Evolutionary conservation across 2,113 vertebrate species (phyloP).

Genomic region (Sardina pilchardus): DNA sequence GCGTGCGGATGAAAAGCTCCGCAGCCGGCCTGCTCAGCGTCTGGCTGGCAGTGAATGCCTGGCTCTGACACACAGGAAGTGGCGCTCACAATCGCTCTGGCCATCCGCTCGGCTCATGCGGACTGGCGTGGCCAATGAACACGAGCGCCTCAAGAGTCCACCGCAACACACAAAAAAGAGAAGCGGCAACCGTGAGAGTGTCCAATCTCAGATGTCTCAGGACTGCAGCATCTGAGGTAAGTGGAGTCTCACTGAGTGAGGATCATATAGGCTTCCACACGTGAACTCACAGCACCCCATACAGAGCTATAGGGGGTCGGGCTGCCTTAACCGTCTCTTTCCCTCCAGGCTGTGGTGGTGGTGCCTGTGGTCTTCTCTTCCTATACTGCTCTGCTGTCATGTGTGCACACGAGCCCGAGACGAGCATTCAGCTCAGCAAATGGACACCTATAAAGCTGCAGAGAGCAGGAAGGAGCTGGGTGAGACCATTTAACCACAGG

Average conservation of each 20-base stretch:
- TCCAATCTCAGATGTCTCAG: not conserved
- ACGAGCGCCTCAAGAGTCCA: not conserved
- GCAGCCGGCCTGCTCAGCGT: constrained; percentile 23
- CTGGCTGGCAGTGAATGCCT: not conserved
- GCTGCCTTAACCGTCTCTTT: not conserved
- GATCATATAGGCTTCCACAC: constrained; percentile 31
- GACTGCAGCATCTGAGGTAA: constrained; percentile 49
- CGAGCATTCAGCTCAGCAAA: not conserved
- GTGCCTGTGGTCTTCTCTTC: not conserved
- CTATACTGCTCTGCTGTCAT: not conserved
- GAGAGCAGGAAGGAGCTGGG: not conserved
- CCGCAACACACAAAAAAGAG: not conserved
- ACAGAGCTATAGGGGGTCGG: not conserved
- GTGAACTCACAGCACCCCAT: not conserved
- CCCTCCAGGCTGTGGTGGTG: not conserved
- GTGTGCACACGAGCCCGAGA: not conserved
- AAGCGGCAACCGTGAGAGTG: not conserved
- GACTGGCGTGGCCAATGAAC: not conserved
- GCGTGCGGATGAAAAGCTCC: not conserved
- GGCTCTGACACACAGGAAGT: constrained; percentile 37
- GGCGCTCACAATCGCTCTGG: constrained; percentile 43
- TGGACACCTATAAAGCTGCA: not conserved
- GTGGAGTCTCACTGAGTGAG: constrained; percentile 31
- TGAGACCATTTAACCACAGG: not conserved
- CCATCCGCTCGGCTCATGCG: not conserved